Percentiles rank a stretch among this genome's conserved stretches.
Evolutionary conservation across 2,888 invertebrate species (phyloP).

Genomic region (Drosophila seclusa): DNA sequence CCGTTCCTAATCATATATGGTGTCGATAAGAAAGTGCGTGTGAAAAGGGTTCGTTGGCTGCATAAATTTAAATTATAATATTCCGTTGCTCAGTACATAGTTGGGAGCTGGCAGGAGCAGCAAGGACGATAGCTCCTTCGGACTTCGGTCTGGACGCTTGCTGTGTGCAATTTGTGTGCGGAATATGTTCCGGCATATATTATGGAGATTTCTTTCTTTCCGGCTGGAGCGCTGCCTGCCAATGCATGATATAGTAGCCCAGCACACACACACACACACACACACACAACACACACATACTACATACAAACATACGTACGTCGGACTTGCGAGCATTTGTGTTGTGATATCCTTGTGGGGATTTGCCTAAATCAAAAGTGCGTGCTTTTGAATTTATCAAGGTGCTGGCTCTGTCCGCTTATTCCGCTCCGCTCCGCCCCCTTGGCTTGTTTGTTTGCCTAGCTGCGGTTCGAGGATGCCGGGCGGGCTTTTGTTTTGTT

Average conservation of each 20-base stretch:
- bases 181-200: constrained; percentile 85
- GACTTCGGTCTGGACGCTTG: constrained; percentile 56
- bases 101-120: constrained; percentile 34
- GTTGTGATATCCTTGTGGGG: constrained; percentile 65
- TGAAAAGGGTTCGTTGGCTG: constrained; percentile 77
- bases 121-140: constrained; percentile 23
- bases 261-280: background rate
- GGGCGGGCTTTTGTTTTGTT: constrained; percentile 61
- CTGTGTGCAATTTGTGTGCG: constrained; percentile 85
- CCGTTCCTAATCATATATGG: constrained; percentile 67
- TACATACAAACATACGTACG: background rate
- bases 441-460: constrained; percentile 59
- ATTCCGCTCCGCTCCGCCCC: constrained; percentile 11
- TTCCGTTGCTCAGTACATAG: constrained; percentile 44
- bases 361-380: constrained; percentile 80
- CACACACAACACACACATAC: constrained; percentile 10
- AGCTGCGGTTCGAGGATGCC: constrained; percentile 63
- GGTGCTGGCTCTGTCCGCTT: constrained; percentile 56
- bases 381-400: constrained; percentile 80
- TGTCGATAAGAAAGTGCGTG: constrained; percentile 77
- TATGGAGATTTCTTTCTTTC: constrained; percentile 82
- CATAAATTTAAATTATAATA: constrained; percentile 82
- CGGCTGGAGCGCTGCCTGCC: constrained; percentile 64
- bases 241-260: constrained; percentile 72
- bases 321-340: constrained; percentile 29